Base-by-base conservation (phyloP, 1,140 invertebrate genomes). In the Matsumurasca onukii region DNA sequence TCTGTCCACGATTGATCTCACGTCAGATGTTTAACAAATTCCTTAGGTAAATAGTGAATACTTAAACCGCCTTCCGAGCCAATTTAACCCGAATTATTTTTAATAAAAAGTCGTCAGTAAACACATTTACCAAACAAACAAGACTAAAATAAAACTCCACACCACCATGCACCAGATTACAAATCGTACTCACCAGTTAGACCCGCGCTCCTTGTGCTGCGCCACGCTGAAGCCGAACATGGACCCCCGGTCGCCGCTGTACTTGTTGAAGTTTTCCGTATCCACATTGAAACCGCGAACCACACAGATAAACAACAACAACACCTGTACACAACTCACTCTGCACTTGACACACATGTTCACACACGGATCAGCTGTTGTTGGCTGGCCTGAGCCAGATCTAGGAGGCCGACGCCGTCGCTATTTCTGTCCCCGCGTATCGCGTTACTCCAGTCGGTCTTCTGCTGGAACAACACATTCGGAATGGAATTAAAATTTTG, bases 141-240 rank as follows among this genome's bases (percentile, higher is more conserved):
- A n/a, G n/a, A n/a, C n/a, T n/a, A n/a, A n/a, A n/a, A n/a, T n/a
- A n/a, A n/a, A n/a, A n/a, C n/a, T n/a, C n/a, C 49, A 52, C 12
- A 20, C 49, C 22, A 52, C 12, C 3, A 12, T 15, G 20, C 15
- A 31, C 5, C 31, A 49, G 15, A 22, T 1, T 15, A 52, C 3
- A 52, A 52, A 52, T 52, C 22, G 3, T 27, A 75, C 81, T 81
- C 76, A 84, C 82, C 81, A 82, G 70, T 78, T 81, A 17, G 76
- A 72, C 13, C 79, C 77, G 49, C 78, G 76, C 66, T 82, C 80
- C 65, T 78, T 75, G 74, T 85, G 82, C 70, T 82, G 76, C 20
- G 82, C 83, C 24, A 85, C 81, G 22, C 82, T 80, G 72, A 81
- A 85, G 48, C 84, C 84, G 72, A 86, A 85, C 77, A 82, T 82